Evolutionary conservation across 2,113 vertebrate species (phyloP).

Genomic region (Donacobius atricapilla): DNA sequence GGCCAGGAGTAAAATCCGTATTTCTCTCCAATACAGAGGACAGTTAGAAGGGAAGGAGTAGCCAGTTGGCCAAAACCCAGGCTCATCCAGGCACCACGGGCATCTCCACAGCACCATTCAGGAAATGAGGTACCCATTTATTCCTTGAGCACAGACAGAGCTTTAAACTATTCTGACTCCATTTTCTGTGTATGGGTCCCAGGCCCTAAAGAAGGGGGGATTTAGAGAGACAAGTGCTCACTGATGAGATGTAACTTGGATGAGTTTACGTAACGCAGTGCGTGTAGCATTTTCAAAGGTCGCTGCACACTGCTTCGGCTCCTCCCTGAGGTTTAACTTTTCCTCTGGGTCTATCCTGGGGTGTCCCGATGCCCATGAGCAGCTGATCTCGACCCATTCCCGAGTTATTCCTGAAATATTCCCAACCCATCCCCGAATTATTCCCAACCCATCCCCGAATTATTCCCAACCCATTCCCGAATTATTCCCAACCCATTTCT

Average conservation of each 20-base stretch:
- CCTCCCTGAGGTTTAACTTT: neutral
- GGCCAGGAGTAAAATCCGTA: neutral
- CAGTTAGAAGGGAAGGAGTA: neutral
- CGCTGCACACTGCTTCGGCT: neutral
- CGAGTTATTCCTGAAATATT: accelerated
- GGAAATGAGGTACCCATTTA: neutral
- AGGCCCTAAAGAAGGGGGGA: neutral
- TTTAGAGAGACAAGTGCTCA: neutral
- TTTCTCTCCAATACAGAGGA: neutral
- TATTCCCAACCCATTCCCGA: neutral
- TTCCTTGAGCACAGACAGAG: neutral
- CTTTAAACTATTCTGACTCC: neutral
- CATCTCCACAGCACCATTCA: neutral
- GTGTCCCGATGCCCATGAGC: neutral
- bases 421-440: too few relatives aligned
- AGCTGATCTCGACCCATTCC: neutral
- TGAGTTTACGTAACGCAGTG: accelerated
- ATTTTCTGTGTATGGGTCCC: neutral
- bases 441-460: neutral
- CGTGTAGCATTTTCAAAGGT: neutral
- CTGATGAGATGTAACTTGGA: neutral
- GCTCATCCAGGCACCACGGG: neutral
- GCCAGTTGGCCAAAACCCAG: neutral
- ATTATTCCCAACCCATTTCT: too few relatives aligned
- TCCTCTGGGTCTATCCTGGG: neutral